Conservation (phyloP, 2,113 vertebrate species). For the Myrmecophaga tridactyla region DNA sequence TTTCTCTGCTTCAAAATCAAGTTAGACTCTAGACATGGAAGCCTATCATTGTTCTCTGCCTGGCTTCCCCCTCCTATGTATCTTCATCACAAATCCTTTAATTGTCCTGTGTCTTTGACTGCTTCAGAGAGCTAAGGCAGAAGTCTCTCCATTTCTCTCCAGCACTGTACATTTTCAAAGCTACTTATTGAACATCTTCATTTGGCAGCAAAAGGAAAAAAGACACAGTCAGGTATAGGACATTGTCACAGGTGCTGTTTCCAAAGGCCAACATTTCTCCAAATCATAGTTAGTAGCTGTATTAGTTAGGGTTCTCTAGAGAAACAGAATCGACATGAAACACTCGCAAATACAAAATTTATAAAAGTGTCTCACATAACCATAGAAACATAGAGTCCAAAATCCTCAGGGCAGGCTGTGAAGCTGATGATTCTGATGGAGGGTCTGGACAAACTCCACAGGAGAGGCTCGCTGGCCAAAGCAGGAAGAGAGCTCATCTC, state of each 20-base stretch:
- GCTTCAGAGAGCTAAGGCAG: background rate
- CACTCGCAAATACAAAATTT: no score
- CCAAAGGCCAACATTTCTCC: background rate
- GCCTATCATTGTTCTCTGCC: background rate
- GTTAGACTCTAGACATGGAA: background rate
- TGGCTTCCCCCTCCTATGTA: background rate
- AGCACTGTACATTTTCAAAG: background rate
- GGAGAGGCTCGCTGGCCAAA: no score
- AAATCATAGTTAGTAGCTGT: background rate
- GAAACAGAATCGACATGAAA: no score
- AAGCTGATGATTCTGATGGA: no score
- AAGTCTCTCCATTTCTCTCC: background rate
- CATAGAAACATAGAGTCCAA: no score
- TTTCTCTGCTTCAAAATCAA: background rate
- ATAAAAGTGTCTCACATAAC: no score
- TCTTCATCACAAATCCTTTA: background rate
- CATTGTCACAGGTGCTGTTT: background rate
- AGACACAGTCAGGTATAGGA: background rate
- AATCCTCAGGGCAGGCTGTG: no score
- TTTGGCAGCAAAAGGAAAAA: background rate
- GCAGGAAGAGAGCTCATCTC: no score
- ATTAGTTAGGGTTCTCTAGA: no score
- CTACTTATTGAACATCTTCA: background rate
- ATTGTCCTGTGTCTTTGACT: background rate
- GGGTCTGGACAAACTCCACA: no score